Evolutionary conservation across 1,140 invertebrate genomes (phyloP).

Genomic region (Panagrolaimus sp.): DNA sequence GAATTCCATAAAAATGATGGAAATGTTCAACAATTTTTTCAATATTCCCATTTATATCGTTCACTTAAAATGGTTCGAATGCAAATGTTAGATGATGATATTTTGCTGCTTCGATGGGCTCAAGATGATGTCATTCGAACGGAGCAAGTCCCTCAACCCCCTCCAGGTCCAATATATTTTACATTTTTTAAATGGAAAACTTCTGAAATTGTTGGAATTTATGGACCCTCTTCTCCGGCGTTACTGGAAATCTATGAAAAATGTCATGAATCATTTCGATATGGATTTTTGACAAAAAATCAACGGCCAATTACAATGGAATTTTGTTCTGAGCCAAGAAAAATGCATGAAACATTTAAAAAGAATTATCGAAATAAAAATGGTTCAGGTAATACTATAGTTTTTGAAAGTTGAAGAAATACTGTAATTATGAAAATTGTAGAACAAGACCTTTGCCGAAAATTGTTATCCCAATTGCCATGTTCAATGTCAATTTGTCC

Average conservation of each 20-base stretch:
- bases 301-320: not conserved
- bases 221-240: not conserved
- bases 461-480: not conserved
- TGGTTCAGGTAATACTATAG: not conserved
- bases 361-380: not conserved
- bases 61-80: not conserved
- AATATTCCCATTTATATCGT: not conserved
- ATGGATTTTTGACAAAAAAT: slow-evolving; percentile 1
- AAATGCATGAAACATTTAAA: not conserved
- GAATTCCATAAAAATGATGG: not conserved
- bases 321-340: not conserved
- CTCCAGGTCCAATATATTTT: not conserved
- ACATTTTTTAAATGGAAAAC: not conserved
- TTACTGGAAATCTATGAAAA: slow-evolving; percentile 10
- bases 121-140: not conserved
- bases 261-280: not conserved
- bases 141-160: not conserved
- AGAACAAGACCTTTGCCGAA: not conserved
- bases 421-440: not conserved
- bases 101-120: not conserved
- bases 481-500: not conserved
- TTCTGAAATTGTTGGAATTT: not conserved
- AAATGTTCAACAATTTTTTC: not conserved
- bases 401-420: not conserved
- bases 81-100: not conserved